Percentiles rank a stretch among this genome's conserved stretches.
phyloP scores from a whole-genome alignment of 2,888 invertebrate species.

The Spialia ferax region DNA sequence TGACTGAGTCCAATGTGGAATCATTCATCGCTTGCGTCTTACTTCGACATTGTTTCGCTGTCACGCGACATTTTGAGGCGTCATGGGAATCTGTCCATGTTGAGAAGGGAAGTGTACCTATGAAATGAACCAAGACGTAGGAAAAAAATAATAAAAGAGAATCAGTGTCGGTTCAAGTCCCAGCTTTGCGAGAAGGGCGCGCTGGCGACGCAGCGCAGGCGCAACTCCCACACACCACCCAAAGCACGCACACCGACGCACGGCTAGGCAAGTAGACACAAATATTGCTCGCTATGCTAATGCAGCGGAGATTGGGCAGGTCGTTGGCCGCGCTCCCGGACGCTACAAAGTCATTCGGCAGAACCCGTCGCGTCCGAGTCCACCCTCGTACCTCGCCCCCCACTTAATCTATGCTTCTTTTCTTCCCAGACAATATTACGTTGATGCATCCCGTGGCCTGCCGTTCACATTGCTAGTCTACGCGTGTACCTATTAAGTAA shows the following conservation, averaged over 20 bases:
- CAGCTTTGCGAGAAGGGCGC: slow-evolving; percentile 52
- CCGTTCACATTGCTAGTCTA: slow-evolving; percentile 6
- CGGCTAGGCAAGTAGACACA: slow-evolving; percentile 63
- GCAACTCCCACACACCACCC: slow-evolving; percentile 49
- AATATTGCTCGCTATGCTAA: slow-evolving; percentile 87
- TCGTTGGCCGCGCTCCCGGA: slow-evolving; percentile 85
- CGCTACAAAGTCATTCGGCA: slow-evolving; percentile 82
- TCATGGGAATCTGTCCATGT: no score
- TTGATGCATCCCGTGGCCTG: slow-evolving; percentile 31
- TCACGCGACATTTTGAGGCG: no score
- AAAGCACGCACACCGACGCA: slow-evolving; percentile 56
- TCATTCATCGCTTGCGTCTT: no score
- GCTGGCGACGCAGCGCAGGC: slow-evolving; percentile 44
- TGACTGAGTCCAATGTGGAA: no score
- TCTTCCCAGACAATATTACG: slow-evolving; percentile 36
- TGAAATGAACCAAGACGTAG: not conserved
- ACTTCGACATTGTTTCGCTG: no score
- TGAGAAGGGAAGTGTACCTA: no score
- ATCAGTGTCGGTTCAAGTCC: slow-evolving; percentile 25
- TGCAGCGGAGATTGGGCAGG: slow-evolving; percentile 87
- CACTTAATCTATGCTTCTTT: slow-evolving; percentile 46
- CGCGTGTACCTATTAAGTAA: no score
- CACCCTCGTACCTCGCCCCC: slow-evolving; percentile 74
- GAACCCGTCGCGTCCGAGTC: slow-evolving; percentile 67
- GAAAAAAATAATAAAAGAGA: not conserved